Evolutionary conservation across 2,797 vertebrate genomes (phyloP), one percentile per base, ranked within the genome.

Genomic region (Prunella strophiata): DNA sequence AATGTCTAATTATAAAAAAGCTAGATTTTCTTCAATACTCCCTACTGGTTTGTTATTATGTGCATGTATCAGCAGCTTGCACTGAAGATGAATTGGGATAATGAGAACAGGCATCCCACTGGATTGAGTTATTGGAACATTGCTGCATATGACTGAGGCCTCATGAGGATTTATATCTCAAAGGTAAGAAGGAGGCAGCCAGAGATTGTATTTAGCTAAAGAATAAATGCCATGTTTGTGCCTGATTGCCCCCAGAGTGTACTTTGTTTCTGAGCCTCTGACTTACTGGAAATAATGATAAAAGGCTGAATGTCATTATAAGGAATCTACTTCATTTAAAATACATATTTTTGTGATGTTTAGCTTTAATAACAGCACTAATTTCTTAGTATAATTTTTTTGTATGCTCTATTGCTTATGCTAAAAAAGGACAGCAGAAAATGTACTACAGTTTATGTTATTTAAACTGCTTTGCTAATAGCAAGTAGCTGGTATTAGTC

Each of bases 1-100:
- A 88, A 85, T 38, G 18, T 42, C 72, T 95, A 94, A 95, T 95
- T 86, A 88, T 52, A 84, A 88, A 89, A 91, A 85, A 89, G 36
- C 11, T 51, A 83, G 43, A 74, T 83, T 88, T 88, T 77, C 57
- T 91, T 85, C 81, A 42, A 7, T 68, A 61, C 38, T 94, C 38
- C 71, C 59, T 40, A 32, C 63, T 91, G 77, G 20, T 91, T 34
- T 70, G 73, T 91, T 91, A 89, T 96, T 92, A 80, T 62, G 62
- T 48, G 45, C 52, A 72, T 75, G 22, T 80, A 91, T 76, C 93
- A 86, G 52, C 52, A 88, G 32, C 68, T 82, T 91, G 47, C 62
- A 67, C 40, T 72, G 65, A 94, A 92, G 85, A 92, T 70, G 47
- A 84, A 91, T 93, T 82, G 63, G 45, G 50, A 67, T 88, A 91